Base-by-base conservation (phyloP, 2,797 vertebrate genomes). In the Enteromius unitaeniatus region DNA sequence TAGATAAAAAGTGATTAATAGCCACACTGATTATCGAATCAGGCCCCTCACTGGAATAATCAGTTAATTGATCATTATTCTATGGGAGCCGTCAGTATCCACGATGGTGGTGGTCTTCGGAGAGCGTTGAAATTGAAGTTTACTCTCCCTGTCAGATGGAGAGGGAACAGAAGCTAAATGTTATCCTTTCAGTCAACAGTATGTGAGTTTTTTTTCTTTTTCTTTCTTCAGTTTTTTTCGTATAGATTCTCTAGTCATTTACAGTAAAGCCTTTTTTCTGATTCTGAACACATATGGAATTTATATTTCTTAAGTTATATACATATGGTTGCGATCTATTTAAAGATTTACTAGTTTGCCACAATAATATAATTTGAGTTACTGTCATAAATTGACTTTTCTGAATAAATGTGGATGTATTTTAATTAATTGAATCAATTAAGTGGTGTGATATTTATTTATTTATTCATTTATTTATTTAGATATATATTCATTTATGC, bases 1-100 rank as follows among this genome's bases (percentile, higher is more conserved):
- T 82, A 87, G 93, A 93, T 93, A 92, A 86, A 86, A 90, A 79
- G 86, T 94, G 93, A 95, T 94, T 93, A 93, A 94, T 94, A 89
- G 92, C 91, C 84, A 69, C 55, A 37, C 88, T 94, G 93, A 93
- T 94, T 89, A 92, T 89, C 90, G 88, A 92, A 93, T 93, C 90
- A 91, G 82, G 83, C 88, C 87, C 86, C 91, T 89, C 84, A 64
- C 74, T 28, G 81, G 89, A 91, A 91, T 92, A 94, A 95, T 94
- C 94, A 94, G 92, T 92, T 93, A 94, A 93, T 93, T 93, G 93
- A 95, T 94, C 89, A 81, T 85, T 73, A 86, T 49, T 45, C 76
- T 72, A 84, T 72, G 78, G 78, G 49, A 80, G 78, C 81, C 64
- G 84, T 85, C 84, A 84, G 87, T 67, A 53, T 15, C 51, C 75